Evolutionary conservation across 2,113 vertebrate species (phyloP).

Genomic region (Phalacrocorax brasilianus): DNA sequence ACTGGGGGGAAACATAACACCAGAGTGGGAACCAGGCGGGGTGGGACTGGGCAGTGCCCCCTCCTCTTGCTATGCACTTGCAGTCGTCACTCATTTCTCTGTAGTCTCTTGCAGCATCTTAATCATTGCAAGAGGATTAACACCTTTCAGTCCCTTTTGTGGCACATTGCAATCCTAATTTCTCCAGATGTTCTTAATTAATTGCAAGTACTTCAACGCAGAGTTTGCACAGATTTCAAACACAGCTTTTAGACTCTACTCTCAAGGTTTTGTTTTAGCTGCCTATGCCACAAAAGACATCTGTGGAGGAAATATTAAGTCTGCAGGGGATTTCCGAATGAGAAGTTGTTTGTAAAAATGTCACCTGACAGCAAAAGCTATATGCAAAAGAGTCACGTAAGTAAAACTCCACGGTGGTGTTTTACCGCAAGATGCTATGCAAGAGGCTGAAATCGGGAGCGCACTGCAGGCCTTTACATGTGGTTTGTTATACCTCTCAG

Average conservation of each 20-base stretch:
- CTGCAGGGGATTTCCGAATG: background rate
- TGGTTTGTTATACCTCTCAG: background rate
- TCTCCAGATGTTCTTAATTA: background rate
- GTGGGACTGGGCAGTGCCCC: background rate
- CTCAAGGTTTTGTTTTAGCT: background rate
- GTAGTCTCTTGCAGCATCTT: background rate
- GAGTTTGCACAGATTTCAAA: background rate
- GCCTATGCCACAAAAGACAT: background rate
- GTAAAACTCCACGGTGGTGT: accelerated
- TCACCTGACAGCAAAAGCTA: background rate
- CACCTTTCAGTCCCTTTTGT: background rate
- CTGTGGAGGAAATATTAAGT: background rate
- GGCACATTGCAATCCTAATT: background rate
- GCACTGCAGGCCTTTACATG: background rate
- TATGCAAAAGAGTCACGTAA: background rate
- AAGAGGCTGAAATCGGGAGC: background rate
- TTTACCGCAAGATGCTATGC: background rate
- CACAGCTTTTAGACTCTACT: background rate
- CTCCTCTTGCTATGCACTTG: background rate
- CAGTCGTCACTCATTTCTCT: background rate
- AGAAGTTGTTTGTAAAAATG: background rate
- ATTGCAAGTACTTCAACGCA: background rate
- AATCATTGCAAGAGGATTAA: background rate
- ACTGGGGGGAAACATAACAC: background rate
- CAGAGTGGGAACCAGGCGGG: background rate